A percentile compares a stretch with the other conserved stretches of the same genome.
phyloP scores from a whole-genome alignment of 2,797 vertebrate species.

The Stomatorhinus walkeri region DNA sequence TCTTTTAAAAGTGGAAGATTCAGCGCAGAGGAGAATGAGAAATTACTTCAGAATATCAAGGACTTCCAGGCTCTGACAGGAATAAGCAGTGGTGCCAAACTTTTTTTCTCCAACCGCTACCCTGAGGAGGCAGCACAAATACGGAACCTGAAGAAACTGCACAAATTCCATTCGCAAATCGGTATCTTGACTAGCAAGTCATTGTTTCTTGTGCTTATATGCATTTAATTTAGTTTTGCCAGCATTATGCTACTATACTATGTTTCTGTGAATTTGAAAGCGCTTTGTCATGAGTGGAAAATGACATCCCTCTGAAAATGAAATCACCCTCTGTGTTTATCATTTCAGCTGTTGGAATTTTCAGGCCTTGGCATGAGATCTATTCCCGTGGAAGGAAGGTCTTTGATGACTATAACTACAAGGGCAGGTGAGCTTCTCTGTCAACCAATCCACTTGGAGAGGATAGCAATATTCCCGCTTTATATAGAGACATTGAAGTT shows the following conservation, averaged over 20 bases:
- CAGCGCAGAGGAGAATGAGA: slow-evolving; percentile 43
- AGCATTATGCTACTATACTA: no score
- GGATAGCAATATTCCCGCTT: not conserved
- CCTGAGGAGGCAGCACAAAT: slow-evolving; percentile 29
- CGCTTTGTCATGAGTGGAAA: not conserved
- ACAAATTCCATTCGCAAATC: slow-evolving; percentile 14
- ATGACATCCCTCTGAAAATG: not conserved
- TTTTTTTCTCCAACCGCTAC: slow-evolving; percentile 50
- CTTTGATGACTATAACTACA: slow-evolving; percentile 43
- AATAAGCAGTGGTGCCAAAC: slow-evolving; percentile 38
- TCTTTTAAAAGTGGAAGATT: slow-evolving; percentile 42
- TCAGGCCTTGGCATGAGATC: slow-evolving; percentile 44
- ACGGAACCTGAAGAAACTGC: slow-evolving; percentile 27
- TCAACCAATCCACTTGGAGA: not conserved
- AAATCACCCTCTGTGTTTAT: not conserved
- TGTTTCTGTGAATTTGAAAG: not conserved
- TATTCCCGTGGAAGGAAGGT: slow-evolving; percentile 45
- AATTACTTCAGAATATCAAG: slow-evolving; percentile 41
- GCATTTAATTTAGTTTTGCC: not conserved
- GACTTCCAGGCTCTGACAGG: slow-evolving; percentile 54
- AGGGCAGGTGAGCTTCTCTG: slow-evolving; percentile 46
- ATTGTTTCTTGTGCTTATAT: not conserved
- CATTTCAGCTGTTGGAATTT: slow-evolving; percentile 52
- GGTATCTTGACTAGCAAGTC: not conserved
- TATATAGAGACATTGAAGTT: not conserved